Evolutionary conservation across 2,113 vertebrate species (phyloP).

Genomic region (Channa argus): DNA sequence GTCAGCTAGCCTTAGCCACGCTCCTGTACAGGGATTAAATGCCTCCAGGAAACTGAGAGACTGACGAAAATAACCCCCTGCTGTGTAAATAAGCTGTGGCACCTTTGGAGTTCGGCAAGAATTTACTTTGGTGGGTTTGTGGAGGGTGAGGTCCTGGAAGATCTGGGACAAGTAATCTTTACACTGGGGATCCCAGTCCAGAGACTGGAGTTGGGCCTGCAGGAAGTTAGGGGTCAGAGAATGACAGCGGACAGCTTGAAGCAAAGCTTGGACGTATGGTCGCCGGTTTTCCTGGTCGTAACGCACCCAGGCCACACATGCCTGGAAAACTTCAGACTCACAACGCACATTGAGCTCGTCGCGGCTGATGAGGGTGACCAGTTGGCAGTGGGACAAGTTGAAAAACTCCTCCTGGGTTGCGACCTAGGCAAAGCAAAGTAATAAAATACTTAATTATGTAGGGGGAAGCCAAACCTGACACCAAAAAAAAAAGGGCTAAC

Average conservation of each 20-base stretch:
- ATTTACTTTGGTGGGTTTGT: constrained; percentile 87
- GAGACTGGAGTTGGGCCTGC: constrained; percentile 91
- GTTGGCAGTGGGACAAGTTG: constrained; percentile 93
- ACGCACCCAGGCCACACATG: constrained; percentile 94
- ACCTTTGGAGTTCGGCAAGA: constrained; percentile 89
- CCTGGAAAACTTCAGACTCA: constrained; percentile 96
- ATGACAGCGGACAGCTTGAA: constrained; percentile 95
- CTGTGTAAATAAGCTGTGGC: constrained; percentile 92
- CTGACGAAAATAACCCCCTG: constrained; percentile 91
- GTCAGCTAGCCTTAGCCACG: constrained; percentile 88
- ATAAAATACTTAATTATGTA: neutral
- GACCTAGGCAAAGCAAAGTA: constrained; percentile 77
- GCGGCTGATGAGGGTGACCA: constrained; percentile 92
- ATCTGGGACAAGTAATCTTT: constrained; percentile 94
- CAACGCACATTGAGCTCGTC: constrained; percentile 97
- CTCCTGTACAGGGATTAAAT: constrained; percentile 84
- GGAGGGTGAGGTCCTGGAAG: constrained; percentile 94
- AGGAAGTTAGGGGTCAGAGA: constrained; percentile 93
- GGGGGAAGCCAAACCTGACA: too few relatives aligned
- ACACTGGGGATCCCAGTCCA: constrained; percentile 89
- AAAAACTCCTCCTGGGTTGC: constrained; percentile 96
- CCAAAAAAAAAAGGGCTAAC: too few relatives aligned
- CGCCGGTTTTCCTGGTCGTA: constrained; percentile 89
- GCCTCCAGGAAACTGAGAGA: constrained; percentile 92
- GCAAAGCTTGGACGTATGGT: constrained; percentile 90